phyloP scores from a whole-genome alignment of 2,113 vertebrate genomes.

The Pollachius pollachius region DNA sequence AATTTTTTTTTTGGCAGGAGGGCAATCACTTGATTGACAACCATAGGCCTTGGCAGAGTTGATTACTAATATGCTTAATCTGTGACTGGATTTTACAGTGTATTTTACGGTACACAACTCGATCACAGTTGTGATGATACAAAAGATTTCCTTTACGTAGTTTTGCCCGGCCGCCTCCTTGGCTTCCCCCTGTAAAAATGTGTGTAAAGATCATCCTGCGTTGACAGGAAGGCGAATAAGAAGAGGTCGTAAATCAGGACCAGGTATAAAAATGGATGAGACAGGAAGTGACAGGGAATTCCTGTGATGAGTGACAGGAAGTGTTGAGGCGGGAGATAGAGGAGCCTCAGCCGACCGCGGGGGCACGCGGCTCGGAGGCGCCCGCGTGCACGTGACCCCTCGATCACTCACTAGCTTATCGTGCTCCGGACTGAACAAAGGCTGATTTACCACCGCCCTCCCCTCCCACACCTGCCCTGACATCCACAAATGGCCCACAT shows the following conservation, averaged over 20 bases:
- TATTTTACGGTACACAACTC: constrained; percentile 1
- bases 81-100: too few relatives aligned
- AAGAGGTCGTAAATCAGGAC: constrained; percentile 26
- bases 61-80: constrained; percentile 21
- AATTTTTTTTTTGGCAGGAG: too few relatives aligned
- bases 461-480: too few relatives aligned
- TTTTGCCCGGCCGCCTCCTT: background rate
- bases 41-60: background rate
- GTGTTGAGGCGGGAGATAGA: constrained; percentile 34
- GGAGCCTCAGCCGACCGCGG: too few relatives aligned
- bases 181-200: background rate
- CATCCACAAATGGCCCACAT: too few relatives aligned
- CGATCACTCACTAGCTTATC: too few relatives aligned
- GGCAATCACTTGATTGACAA: background rate
- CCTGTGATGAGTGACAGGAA: constrained; percentile 45
- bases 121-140: background rate
- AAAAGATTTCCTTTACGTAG: background rate
- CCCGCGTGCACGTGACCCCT: too few relatives aligned
- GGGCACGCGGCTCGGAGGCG: too few relatives aligned
- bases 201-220: background rate
- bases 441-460: too few relatives aligned
- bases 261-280: too few relatives aligned
- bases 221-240: constrained; percentile 19
- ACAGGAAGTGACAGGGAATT: too few relatives aligned
- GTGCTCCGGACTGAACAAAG: too few relatives aligned